Evolutionary conservation across 2,888 invertebrate genomes (phyloP), one percentile per base, ranked within the genome.

Genomic region (Quadriops clusia): DNA sequence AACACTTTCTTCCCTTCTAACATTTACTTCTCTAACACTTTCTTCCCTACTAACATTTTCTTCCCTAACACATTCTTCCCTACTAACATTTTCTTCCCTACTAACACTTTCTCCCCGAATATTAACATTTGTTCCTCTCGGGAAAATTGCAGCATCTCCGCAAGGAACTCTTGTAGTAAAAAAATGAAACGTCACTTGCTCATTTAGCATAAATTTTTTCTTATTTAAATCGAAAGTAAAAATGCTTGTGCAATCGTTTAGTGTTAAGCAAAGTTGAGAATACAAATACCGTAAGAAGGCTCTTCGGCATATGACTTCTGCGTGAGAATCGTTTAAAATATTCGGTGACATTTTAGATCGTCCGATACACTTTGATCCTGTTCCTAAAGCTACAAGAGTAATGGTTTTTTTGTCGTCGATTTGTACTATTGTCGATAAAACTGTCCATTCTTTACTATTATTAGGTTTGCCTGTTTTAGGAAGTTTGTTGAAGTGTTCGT

Each of bases 341-440:
- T 73, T 71, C 2, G 63, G 48, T 30, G 74, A 75, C 63, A 81
- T 64, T 54, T 74, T 72, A 3, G 62, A 60, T 32, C 69, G 65
- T 2, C 91, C 90, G 39, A 94, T 70, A 57, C 93, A 94, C 64
- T 91, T 94, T 0, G 93, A 82, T 1, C 94, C 94, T 3, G 87
- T 87, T 2, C 86, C 90, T 30, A 91, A 55, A n/a, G 90, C 70
- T 14, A 90, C 74, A 3, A 90, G 74, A 51, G 72, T 65, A 18
- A 61, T 45, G 4, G 49, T 43, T 24, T 57, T 46, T 7, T 28
- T 33, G 22, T 40, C 53, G 29, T 74, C 56, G 44, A 65, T 61
- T 52, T 69, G 55, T 8, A 87, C 65, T 23, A 91, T 65, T 39
- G 78, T 78, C 1, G 87, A 75, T 16, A 91, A 53, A 11, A 86